These are phyloP conservation scores for Rhyacophila evoluta DNA, from an alignment of 2,888 invertebrate species.

Conservation along the genomic window DNA sequence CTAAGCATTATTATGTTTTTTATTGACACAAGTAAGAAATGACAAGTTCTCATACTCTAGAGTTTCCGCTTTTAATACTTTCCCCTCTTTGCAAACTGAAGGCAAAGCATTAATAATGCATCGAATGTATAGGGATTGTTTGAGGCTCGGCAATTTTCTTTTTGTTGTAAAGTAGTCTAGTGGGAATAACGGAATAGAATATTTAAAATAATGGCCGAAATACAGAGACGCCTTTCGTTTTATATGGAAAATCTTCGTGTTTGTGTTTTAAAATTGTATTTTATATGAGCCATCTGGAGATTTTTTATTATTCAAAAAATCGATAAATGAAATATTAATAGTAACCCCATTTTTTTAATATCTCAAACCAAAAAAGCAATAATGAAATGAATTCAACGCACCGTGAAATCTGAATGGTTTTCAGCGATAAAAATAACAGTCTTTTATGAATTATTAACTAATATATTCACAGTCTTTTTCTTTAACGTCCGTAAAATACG, in stretches of 20 bases:
- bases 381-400: conserved; percentile 4
- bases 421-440: neutral
- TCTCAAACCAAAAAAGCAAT: neutral
- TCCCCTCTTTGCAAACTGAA: conserved; percentile 4
- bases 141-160: conserved; percentile 36
- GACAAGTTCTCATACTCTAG: neutral
- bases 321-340: neutral
- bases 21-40: neutral
- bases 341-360: neutral
- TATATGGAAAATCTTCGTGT: conserved; percentile 22
- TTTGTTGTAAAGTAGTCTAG: conserved; percentile 34
- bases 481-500: too few relatives aligned
- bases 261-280: conserved; percentile 12
- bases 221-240: conserved; percentile 26
- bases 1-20: neutral
- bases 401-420: neutral
- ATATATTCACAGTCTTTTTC: neutral
- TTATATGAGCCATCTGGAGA: neutral
- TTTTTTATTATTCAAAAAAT: conserved; percentile 1
- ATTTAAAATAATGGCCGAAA: conserved; percentile 36
- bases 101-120: conserved; percentile 34
- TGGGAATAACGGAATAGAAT: conserved; percentile 31
- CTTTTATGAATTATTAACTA: neutral
- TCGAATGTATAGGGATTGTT: conserved; percentile 32
- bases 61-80: conserved; percentile 6